Conservation (phyloP, 2,888 invertebrate species). For the Diadromus collaris region DNA sequence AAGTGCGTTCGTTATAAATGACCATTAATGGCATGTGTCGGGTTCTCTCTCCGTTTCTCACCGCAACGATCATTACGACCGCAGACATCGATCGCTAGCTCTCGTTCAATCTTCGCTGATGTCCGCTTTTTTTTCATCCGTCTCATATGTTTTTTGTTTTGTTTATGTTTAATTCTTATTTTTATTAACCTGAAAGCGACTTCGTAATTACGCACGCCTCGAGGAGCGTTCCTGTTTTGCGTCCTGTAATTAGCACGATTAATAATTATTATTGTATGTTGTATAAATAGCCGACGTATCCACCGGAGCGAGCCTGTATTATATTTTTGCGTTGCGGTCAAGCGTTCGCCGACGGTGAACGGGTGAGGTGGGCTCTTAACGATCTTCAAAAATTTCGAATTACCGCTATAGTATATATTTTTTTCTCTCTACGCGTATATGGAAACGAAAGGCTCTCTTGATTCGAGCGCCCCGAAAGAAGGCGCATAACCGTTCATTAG, state of each 20-base stretch:
- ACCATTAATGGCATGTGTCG: constrained; percentile 34
- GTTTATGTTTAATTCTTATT: neutral
- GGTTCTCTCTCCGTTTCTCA: constrained; percentile 6
- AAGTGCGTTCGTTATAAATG: constrained; percentile 45
- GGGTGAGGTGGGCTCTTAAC: constrained; percentile 32
- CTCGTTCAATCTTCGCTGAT: constrained; percentile 20
- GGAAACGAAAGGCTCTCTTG: constrained; percentile 38
- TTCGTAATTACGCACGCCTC: constrained; percentile 31
- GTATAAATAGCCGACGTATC: constrained; percentile 11
- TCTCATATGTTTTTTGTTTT: neutral
- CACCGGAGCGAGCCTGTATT: constrained; percentile 18
- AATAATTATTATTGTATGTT: constrained; percentile 39
- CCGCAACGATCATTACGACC: constrained; percentile 28
- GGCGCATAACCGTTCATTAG: constrained; percentile 57
- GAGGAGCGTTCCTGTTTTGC: constrained; percentile 10
- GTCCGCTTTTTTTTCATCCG: constrained; percentile 2
- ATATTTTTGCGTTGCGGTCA: constrained; percentile 39
- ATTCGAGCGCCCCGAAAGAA: constrained; percentile 39
- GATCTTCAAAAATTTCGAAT: constrained; percentile 48
- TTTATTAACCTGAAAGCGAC: constrained; percentile 36
- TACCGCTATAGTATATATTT: constrained; percentile 26
- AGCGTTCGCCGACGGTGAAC: neutral
- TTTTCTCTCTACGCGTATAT: constrained; percentile 9
- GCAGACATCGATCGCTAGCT: constrained; percentile 5
- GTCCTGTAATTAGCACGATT: constrained; percentile 36